Evolutionary conservation across 2,888 invertebrate genomes (phyloP), one percentile per base, ranked within the genome.

Genomic region (Chouioia cunea): DNA sequence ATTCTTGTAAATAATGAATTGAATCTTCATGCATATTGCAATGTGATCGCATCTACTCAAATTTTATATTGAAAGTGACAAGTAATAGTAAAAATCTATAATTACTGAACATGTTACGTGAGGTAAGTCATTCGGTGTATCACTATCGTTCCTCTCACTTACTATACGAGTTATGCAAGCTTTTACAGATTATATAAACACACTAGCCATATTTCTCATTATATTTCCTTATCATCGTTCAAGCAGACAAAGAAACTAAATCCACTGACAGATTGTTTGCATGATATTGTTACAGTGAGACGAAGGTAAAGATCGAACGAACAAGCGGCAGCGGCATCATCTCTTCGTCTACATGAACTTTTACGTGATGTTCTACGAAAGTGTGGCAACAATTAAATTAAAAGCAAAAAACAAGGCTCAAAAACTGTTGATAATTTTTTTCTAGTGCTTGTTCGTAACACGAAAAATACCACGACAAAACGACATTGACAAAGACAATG

Each of bases 221-320:
- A 48, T 57, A 50, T 22, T 57, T 59, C 54, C 54, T n/a, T 14
- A n/a, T 64, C 47, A 63, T 22, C 18, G 53, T 10, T 22, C 4
- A 14, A 53, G 53, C 53, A 53, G 20, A 3, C 20, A 53, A 4
- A 53, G 3, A 53, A 53, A 18, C 4, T 2, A 20, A 46, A n/a
- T 60, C 4, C 2, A 46, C 14, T 18, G 36, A 15, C 20, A 20
- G 20, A 20, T 46, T 6, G 43, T 65, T 54, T 52, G 15, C 54
- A 56, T 73, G 62, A 18, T 74, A 60, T 46, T 76, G 70, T 83
- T 84, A 43, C 83, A 84, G 84, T 84, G 83, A 84, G 82, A 81
- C 77, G 79, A 76, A 79, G 79, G 69, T 69, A 71, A 74, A 64
- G 14, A 63, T 74, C 70, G 64, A 62, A 73, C 57, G 73, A 77